Conservation (phyloP, 2,113 vertebrate species). For the Panurus biarmicus region DNA sequence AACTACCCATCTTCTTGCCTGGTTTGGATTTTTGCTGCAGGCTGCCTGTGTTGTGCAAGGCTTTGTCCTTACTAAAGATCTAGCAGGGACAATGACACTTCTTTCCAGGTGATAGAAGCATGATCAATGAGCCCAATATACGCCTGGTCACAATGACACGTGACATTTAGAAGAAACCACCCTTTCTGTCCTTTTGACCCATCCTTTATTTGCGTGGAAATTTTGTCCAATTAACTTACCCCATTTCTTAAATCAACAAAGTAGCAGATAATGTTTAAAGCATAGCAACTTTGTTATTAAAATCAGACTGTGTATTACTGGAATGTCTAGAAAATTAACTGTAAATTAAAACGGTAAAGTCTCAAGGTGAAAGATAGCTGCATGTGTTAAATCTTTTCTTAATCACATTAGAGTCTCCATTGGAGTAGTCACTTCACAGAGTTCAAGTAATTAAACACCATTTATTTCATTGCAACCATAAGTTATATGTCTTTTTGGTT, state of each 20-base stretch:
- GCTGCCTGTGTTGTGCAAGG: background rate
- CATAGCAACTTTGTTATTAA: background rate
- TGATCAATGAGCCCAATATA: background rate
- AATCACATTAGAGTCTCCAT: background rate
- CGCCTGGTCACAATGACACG: rapidly evolving
- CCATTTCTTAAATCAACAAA: background rate
- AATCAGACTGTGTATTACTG: background rate
- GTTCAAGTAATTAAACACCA: background rate
- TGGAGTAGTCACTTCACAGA: background rate
- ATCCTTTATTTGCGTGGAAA: background rate
- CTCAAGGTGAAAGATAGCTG: background rate
- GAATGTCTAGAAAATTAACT: background rate
- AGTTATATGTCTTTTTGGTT: background rate
- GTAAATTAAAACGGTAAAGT: background rate
- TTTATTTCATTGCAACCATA: background rate
- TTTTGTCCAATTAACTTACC: background rate
- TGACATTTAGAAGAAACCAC: background rate
- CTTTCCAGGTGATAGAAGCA: background rate
- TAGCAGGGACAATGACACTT: background rate
- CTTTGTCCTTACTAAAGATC: background rate
- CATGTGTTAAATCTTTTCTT: background rate
- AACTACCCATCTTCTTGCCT: background rate
- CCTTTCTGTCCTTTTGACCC: background rate
- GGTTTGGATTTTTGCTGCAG: background rate
- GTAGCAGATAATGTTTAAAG: background rate